Evolutionary conservation across 2,888 invertebrate genomes (phyloP).

Genomic region (Eledone cirrhosa): DNA sequence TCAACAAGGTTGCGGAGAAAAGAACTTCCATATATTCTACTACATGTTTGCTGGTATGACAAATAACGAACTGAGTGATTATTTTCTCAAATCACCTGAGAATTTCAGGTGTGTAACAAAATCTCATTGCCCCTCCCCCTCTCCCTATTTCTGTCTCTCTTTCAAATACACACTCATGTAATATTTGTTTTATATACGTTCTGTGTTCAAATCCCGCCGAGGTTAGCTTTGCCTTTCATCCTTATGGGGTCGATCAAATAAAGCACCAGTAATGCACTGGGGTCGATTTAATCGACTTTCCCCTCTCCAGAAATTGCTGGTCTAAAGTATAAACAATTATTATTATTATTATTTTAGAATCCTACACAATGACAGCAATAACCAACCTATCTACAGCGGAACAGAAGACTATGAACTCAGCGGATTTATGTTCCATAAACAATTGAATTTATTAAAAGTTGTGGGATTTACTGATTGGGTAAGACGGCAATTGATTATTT

Average conservation of each 20-base stretch:
- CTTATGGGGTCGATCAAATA: too few relatives aligned
- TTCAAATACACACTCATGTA: too few relatives aligned
- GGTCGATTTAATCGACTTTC: too few relatives aligned
- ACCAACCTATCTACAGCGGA: slow-evolving; percentile 33
- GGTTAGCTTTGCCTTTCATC: too few relatives aligned
- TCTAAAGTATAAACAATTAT: too few relatives aligned
- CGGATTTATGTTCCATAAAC: slow-evolving; percentile 37
- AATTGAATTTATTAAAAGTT: slow-evolving; percentile 37
- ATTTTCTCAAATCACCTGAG: slow-evolving; percentile 52
- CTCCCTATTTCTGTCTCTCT: too few relatives aligned
- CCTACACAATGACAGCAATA: slow-evolving; percentile 33
- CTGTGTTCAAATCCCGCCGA: too few relatives aligned
- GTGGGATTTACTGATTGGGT: slow-evolving; percentile 41
- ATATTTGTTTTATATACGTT: too few relatives aligned
- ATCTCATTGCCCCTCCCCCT: too few relatives aligned
- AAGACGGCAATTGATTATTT: not conserved
- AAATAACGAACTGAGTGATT: slow-evolving; percentile 46
- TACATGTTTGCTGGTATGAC: slow-evolving; percentile 58
- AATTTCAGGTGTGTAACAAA: slow-evolving; percentile 46
- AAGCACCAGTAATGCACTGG: too few relatives aligned
- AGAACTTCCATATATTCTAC: slow-evolving; percentile 61
- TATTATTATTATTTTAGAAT: slow-evolving; percentile 30
- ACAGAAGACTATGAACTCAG: slow-evolving; percentile 33
- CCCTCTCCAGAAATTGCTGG: too few relatives aligned
- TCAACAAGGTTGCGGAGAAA: slow-evolving; percentile 49